Percentiles rank a stretch among this genome's conserved stretches.
Evolutionary conservation across 2,888 invertebrate genomes (phyloP).

Genomic region (Luperina testacea): DNA sequence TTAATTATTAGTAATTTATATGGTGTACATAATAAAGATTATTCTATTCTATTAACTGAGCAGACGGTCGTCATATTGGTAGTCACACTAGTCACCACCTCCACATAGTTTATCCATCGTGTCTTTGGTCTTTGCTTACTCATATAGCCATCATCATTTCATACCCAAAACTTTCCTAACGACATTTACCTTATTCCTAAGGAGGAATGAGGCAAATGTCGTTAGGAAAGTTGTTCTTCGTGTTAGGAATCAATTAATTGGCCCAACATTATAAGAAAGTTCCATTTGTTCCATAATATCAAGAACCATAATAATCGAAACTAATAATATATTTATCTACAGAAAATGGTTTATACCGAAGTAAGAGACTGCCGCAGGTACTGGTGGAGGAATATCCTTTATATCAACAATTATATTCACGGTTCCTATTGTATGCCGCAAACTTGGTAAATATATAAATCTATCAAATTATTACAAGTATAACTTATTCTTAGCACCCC

Average conservation of each 20-base stretch:
- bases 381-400: slow-evolving; percentile 75
- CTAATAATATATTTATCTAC: not conserved
- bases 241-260: not conserved
- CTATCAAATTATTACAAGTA: not conserved
- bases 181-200: not conserved
- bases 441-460: slow-evolving; percentile 65
- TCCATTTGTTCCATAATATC: not conserved
- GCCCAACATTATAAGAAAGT: not conserved
- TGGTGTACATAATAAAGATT: too few species aligned
- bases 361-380: slow-evolving; percentile 64
- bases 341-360: slow-evolving; percentile 40
- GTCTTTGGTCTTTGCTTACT: not conserved
- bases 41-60: too few species aligned
- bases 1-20: too few species aligned
- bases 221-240: not conserved
- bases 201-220: too few species aligned
- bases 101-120: not conserved
- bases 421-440: slow-evolving; percentile 62
- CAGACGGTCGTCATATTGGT: too few species aligned
- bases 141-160: too few species aligned
- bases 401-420: slow-evolving; percentile 72
- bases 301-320: not conserved
- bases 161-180: too few species aligned
- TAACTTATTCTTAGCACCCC: too few species aligned
- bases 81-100: not conserved